Conservation (phyloP, 2,797 vertebrate genomes). For the Paratrypauchen microcephalus region DNA sequence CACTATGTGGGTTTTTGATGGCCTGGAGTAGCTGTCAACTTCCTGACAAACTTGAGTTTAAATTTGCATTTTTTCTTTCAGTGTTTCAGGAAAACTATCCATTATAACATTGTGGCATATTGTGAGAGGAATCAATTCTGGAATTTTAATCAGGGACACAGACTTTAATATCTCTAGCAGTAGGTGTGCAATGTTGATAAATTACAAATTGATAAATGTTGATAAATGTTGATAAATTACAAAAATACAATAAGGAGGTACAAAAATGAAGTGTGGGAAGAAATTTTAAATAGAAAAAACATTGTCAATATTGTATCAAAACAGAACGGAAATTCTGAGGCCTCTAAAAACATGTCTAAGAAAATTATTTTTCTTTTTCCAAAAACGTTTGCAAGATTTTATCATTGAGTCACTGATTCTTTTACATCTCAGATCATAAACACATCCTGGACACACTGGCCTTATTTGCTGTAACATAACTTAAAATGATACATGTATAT, state of each 20-base stretch:
- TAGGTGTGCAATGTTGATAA: background rate
- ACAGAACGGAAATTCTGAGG: background rate
- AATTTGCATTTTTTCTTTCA: background rate
- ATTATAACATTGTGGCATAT: background rate
- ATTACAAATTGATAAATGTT: no score
- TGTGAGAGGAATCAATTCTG: background rate
- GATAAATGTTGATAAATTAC: background rate
- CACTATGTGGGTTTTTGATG: slow-evolving; percentile 71
- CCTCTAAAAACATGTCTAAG: background rate
- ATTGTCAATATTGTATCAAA: background rate
- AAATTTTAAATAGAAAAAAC: background rate
- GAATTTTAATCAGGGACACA: background rate
- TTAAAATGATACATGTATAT: background rate
- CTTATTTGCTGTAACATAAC: background rate
- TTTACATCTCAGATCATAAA: background rate
- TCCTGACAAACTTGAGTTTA: slow-evolving; percentile 66
- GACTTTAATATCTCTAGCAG: background rate
- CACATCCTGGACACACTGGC: no score
- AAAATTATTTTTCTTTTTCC: background rate
- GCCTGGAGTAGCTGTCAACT: slow-evolving; percentile 63
- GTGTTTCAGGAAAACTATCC: background rate
- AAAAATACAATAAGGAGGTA: background rate
- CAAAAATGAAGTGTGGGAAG: background rate
- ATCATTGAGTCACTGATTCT: background rate
- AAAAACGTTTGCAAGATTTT: background rate